Evolutionary conservation across 2,113 vertebrate genomes (phyloP).

Genomic region (human (Homo sapiens)): DNA sequence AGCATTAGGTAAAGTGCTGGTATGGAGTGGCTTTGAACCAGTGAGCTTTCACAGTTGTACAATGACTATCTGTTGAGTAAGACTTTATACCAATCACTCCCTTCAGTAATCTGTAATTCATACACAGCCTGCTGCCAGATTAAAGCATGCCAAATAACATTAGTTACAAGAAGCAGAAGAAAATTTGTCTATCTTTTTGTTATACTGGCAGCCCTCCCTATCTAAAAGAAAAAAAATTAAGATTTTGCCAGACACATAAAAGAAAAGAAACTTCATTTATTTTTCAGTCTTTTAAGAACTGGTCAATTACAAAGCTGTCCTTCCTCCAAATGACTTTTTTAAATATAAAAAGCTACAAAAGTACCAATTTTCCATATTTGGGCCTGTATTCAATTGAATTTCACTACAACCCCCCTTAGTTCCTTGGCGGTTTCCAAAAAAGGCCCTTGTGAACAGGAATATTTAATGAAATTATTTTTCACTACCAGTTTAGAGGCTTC

Average conservation of each 20-base stretch:
- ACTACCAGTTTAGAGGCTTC: neutral
- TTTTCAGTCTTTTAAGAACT: constrained; percentile 54
- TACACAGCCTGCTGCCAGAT: constrained; percentile 56
- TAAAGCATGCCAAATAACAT: constrained; percentile 62
- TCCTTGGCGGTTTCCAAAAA: constrained; percentile 35
- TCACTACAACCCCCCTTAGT: neutral
- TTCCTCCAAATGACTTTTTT: neutral
- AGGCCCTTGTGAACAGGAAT: neutral
- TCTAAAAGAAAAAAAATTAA: constrained; percentile 61
- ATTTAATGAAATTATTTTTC: constrained; percentile 30
- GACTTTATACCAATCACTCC: neutral
- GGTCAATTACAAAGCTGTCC: neutral
- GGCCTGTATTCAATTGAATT: neutral
- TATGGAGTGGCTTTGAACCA: neutral
- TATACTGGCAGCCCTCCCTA: neutral
- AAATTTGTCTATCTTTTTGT: constrained; percentile 41
- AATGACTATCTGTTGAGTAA: neutral
- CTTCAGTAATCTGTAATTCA: constrained; percentile 20
- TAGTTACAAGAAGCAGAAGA: constrained; percentile 34
- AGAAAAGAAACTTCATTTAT: constrained; percentile 42
- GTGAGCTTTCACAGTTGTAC: constrained; percentile 18
- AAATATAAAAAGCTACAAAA: constrained; percentile 31
- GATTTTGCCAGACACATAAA: constrained; percentile 62
- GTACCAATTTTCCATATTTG: constrained; percentile 57
- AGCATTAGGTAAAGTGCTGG: neutral